Evolutionary conservation across 2,888 invertebrate species (phyloP).

Genomic region (Iselma pallidipennis): DNA sequence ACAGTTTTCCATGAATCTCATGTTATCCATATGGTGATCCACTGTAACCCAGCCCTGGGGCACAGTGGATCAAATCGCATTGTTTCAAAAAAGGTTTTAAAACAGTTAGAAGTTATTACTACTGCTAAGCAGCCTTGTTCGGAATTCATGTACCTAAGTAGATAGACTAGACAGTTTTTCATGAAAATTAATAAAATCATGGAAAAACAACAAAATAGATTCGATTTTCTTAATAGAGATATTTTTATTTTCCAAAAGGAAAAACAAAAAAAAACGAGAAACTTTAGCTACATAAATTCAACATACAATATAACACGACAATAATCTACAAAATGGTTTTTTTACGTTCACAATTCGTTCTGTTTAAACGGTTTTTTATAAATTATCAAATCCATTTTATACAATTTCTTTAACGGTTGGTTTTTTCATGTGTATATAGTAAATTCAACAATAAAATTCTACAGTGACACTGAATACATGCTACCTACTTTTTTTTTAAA

Average conservation of each 20-base stretch:
- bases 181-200: no score
- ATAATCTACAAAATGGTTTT: slow-evolving; percentile 18
- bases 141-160: no score
- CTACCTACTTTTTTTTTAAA: not conserved
- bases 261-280: slow-evolving; percentile 1
- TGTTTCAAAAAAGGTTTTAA: no score
- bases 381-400: not conserved
- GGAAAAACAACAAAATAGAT: no score
- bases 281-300: slow-evolving; percentile 15
- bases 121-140: no score
- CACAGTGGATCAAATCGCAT: no score
- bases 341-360: not conserved
- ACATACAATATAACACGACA: slow-evolving; percentile 22
- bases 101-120: no score
- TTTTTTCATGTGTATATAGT: not conserved
- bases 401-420: not conserved
- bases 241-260: not conserved
- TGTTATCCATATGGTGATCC: no score
- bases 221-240: not conserved
- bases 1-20: no score
- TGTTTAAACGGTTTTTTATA: not conserved
- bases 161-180: no score
- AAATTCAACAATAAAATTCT: not conserved
- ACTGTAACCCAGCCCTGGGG: no score
- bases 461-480: not conserved